Conservation (phyloP, 2,888 invertebrate species). For the Drosophila monieri region DNA sequence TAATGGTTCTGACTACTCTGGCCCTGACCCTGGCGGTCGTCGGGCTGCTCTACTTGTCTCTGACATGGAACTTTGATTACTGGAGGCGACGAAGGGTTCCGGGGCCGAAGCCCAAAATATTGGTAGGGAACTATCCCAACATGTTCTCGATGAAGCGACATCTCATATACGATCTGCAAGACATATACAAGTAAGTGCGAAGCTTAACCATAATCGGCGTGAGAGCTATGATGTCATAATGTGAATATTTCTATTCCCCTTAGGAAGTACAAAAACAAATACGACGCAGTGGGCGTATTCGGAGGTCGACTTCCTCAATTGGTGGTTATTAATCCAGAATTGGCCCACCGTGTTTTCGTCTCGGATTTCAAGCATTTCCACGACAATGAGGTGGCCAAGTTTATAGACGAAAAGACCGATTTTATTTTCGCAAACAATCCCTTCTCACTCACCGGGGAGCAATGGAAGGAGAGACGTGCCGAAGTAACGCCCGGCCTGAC, state of each 20-base stretch:
- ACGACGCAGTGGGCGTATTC: conserved; percentile 83
- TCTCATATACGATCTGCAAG: conserved; percentile 77
- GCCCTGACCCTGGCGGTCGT: conserved; percentile 26
- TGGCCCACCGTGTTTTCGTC: conserved; percentile 81
- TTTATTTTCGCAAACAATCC: conserved; percentile 84
- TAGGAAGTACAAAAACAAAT: conserved; percentile 68
- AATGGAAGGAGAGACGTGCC: conserved; percentile 85
- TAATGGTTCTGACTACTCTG: conserved; percentile 53
- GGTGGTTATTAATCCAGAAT: conserved; percentile 80
- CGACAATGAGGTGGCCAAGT: conserved; percentile 68
- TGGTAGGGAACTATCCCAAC: conserved; percentile 82
- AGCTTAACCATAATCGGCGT: not conserved
- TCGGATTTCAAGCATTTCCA: conserved; percentile 83
- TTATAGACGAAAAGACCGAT: conserved; percentile 83
- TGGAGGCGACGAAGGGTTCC: conserved; percentile 83
- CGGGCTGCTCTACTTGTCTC: conserved; percentile 61
- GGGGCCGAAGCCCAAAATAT: conserved; percentile 78
- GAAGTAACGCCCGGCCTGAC: conserved; percentile 85
- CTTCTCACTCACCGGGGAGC: conserved; percentile 83
- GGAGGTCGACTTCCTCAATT: conserved; percentile 79
- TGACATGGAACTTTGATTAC: conserved; percentile 80
- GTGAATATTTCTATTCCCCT: not conserved
- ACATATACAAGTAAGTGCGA: conserved; percentile 81
- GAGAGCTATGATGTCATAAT: not conserved
- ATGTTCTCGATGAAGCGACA: conserved; percentile 69